Percentiles rank a stretch among this genome's conserved stretches.
phyloP scores from a whole-genome alignment of 2,888 invertebrate genomes.

The Eristalis arbustorum region DNA sequence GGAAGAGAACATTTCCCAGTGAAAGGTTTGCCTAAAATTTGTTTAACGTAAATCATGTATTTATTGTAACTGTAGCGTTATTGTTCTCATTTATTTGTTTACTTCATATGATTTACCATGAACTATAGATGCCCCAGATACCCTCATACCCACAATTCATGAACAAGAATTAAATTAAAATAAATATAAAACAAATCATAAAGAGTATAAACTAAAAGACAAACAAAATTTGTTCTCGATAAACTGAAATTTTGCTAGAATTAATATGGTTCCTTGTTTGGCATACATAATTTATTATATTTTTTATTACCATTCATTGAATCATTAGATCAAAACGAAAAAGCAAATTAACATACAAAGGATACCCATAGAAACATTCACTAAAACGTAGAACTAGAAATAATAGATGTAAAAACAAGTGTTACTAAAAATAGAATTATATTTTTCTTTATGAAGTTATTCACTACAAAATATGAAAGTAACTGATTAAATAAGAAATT shows the following conservation, averaged over 20 bases:
- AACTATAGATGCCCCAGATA: conserved; percentile 18
- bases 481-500: conserved; percentile 8
- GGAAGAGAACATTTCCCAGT: conserved; percentile 38
- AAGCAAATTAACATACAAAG: conserved; percentile 17
- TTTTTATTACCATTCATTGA: conserved; percentile 24
- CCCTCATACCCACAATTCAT: conserved; percentile 2
- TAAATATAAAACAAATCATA: not conserved
- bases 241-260: conserved; percentile 40
- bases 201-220: conserved; percentile 37
- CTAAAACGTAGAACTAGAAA: conserved; percentile 60
- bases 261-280: conserved; percentile 53
- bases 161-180: conserved; percentile 17
- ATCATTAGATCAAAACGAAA: conserved; percentile 12
- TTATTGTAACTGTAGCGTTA: conserved; percentile 48
- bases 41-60: conserved; percentile 35
- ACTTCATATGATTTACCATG: conserved; percentile 39
- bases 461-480: conserved; percentile 27
- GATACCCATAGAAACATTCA: conserved; percentile 35
- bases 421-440: conserved; percentile 60
- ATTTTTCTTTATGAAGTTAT: conserved; percentile 58
- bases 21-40: conserved; percentile 60
- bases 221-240: not conserved
- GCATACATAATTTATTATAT: conserved; percentile 3
- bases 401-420: conserved; percentile 46
- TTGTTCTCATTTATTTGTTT: conserved; percentile 39